Percentiles rank a stretch among this genome's conserved stretches.
phyloP scores from a whole-genome alignment of 2,888 invertebrate genomes.

The Sphaerolaimus hirsutus region DNA sequence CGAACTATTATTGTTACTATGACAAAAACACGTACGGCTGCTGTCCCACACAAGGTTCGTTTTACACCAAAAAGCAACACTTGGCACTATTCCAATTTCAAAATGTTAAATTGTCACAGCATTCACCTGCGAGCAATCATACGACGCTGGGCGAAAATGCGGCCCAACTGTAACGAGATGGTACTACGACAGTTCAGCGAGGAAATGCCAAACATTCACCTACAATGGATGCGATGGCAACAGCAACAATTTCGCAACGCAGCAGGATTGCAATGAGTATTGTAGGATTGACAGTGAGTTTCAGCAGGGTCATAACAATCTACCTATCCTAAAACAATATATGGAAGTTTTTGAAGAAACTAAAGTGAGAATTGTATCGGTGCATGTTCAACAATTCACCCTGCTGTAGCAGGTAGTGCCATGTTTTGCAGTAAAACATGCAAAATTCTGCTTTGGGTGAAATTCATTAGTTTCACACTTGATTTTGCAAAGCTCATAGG shows the following conservation, averaged over 20 bases:
- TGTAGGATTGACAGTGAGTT: constrained; percentile 6
- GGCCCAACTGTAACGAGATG: constrained; percentile 6
- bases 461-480: too few species aligned
- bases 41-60: constrained; percentile 4
- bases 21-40: constrained; percentile 5
- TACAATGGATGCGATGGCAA: constrained; percentile 16
- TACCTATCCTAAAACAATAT: too few species aligned
- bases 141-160: constrained; percentile 2
- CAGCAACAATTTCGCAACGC: constrained; percentile 13
- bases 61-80: too few species aligned
- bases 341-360: too few species aligned
- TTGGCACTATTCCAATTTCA: not conserved
- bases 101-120: not conserved
- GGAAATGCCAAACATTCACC: constrained; percentile 12
- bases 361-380: too few species aligned
- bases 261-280: constrained; percentile 15
- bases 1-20: constrained; percentile 5
- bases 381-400: too few species aligned
- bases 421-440: too few species aligned
- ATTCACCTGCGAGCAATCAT: constrained; percentile 5
- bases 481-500: too few species aligned
- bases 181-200: constrained; percentile 14
- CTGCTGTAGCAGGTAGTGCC: too few species aligned
- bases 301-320: too few species aligned
- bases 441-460: too few species aligned